Conservation (phyloP, 2,888 invertebrate species). For the Diaphora mendica region DNA sequence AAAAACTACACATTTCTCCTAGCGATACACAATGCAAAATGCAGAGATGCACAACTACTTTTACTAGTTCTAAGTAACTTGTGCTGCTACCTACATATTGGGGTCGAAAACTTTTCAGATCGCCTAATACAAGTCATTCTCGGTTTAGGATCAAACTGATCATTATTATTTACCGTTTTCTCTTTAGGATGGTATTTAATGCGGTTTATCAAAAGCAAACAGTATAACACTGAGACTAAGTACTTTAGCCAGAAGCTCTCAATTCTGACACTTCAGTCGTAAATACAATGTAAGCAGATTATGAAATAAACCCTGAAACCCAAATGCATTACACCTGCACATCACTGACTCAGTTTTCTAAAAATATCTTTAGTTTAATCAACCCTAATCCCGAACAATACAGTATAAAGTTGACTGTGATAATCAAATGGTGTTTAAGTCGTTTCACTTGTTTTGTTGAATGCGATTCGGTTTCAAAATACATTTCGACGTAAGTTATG, state of each 20-base stretch:
- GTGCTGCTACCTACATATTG: no score
- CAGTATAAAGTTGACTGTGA: background rate
- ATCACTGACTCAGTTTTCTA: background rate
- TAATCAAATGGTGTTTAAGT: background rate
- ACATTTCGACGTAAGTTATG: conserved; percentile 2
- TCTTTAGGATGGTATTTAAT: background rate
- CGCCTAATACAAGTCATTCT: no score
- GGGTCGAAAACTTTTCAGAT: no score
- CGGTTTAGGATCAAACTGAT: background rate
- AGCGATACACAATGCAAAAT: no score
- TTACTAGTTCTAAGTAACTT: no score
- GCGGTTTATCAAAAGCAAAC: background rate
- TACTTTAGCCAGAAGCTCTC: background rate
- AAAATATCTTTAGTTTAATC: conserved; percentile 8
- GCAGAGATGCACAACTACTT: no score
- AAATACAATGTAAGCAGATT: conserved; percentile 18
- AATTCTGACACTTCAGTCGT: conserved; percentile 5
- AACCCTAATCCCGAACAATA: background rate
- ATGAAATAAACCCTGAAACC: conserved; percentile 17
- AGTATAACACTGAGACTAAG: background rate
- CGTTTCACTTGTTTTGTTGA: background rate
- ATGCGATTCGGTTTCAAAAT: conserved; percentile 9
- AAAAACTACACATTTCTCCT: no score
- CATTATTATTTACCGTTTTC: background rate
- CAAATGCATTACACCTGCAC: conserved; percentile 20